A percentile compares a stretch with the other conserved stretches of the same genome.
Evolutionary conservation across 2,113 vertebrate species (phyloP).

Genomic region (Rhagologus leucostigma): DNA sequence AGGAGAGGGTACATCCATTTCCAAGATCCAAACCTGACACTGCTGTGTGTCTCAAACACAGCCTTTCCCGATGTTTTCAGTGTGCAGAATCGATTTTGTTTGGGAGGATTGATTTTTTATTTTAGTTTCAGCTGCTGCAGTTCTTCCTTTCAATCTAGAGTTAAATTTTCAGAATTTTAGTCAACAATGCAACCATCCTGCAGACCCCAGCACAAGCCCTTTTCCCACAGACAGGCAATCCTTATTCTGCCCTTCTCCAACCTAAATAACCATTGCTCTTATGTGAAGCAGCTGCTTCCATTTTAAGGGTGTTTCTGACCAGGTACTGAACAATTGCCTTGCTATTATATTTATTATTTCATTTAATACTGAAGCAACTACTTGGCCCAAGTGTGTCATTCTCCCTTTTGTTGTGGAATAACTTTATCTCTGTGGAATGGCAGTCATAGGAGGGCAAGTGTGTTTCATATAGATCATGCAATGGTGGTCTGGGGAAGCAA

Average conservation of each 20-base stretch:
- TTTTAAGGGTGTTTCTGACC: neutral
- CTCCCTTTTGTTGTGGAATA: neutral
- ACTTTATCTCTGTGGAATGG: neutral
- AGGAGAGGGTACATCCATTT: neutral
- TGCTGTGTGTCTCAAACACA: neutral
- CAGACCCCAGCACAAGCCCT: neutral
- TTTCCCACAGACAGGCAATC: neutral
- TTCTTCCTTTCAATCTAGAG: neutral
- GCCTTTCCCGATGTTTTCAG: fast-evolving
- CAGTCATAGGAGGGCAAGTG: neutral
- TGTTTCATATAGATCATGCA: neutral
- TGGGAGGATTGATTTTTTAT: neutral
- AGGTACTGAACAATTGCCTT: neutral
- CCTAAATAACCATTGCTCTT: too few relatives aligned
- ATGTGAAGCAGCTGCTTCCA: neutral
- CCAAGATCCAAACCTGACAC: neutral
- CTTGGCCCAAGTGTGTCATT: neutral
- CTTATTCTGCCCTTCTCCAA: neutral
- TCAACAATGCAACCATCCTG: neutral
- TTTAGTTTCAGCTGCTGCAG: neutral
- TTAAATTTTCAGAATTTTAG: neutral
- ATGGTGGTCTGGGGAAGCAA: neutral
- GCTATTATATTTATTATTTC: neutral
- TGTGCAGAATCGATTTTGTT: neutral
- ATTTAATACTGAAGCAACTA: neutral